Conservation (phyloP, 1,140 invertebrate genomes). For the Heliconius hewitsoni region DNA sequence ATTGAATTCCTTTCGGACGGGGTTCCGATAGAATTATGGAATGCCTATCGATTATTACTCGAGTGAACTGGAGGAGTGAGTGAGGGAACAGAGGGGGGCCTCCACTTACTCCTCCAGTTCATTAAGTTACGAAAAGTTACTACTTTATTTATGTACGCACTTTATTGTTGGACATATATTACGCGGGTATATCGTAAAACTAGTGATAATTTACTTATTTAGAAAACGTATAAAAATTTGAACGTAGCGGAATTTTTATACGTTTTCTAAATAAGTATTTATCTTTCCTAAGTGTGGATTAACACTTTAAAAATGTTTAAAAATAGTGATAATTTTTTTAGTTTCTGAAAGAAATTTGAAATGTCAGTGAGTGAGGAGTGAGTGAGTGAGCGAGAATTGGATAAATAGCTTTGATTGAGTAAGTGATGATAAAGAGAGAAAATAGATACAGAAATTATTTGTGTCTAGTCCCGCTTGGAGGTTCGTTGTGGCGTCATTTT, state of each 20-base stretch:
- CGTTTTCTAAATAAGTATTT: no score
- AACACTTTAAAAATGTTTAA: no score
- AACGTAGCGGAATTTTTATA: no score
- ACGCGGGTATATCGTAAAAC: neutral
- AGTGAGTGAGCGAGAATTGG: neutral
- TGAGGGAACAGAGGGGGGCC: conserved; percentile 22
- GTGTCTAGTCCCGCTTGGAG: no score
- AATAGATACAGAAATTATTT: no score
- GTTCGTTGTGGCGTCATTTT: no score
- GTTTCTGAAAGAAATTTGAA: neutral
- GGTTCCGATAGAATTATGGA: conserved; percentile 32
- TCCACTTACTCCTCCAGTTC: no score
- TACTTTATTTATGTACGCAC: conserved; percentile 37
- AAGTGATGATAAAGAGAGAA: no score
- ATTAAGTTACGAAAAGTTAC: neutral
- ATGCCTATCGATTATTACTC: conserved; percentile 23
- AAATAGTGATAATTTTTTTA: neutral
- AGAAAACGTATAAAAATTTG: no score
- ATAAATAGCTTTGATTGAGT: no score
- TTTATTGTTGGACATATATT: conserved; percentile 19
- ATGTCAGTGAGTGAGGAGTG: neutral
- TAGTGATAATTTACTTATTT: neutral
- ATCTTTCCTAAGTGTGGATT: no score
- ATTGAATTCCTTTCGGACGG: conserved; percentile 33
- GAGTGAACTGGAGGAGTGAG: conserved; percentile 14